Evolutionary conservation across 2,888 invertebrate genomes (phyloP).

Genomic region (Drepana falcataria): DNA sequence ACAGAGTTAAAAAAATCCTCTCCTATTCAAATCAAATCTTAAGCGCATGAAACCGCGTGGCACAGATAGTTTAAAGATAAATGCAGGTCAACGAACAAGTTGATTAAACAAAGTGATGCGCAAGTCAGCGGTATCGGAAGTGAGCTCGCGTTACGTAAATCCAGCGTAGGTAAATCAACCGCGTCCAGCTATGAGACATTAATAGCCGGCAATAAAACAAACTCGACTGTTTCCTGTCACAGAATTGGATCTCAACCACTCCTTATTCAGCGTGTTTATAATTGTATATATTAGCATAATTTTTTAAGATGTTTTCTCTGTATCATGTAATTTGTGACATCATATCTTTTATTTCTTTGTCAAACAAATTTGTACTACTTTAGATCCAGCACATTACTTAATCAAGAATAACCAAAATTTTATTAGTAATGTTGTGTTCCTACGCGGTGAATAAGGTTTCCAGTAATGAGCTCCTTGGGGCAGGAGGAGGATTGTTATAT

Average conservation of each 20-base stretch:
- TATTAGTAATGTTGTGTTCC: no score
- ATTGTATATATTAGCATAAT: constrained; percentile 37
- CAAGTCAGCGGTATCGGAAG: constrained; percentile 31
- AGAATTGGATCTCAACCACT: constrained; percentile 45
- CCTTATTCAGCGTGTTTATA: constrained; percentile 43
- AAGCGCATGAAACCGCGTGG: no score
- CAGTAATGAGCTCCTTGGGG: no score
- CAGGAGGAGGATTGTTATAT: no score
- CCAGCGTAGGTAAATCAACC: constrained; percentile 51
- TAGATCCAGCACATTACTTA: no score
- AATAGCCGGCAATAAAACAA: constrained; percentile 65
- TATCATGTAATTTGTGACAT: constrained; percentile 17
- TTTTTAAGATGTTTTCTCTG: constrained; percentile 15
- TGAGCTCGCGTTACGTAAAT: constrained; percentile 32
- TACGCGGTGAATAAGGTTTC: no score
- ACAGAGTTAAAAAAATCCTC: no score
- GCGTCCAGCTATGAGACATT: constrained; percentile 51
- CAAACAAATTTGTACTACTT: no score
- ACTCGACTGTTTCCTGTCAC: constrained; percentile 59
- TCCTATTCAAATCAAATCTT: no score
- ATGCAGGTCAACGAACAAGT: constrained; percentile 28
- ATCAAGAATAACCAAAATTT: no score
- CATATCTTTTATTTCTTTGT: constrained; percentile 6
- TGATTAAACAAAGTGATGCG: constrained; percentile 38
- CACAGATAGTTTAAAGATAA: constrained; percentile 12